phyloP scores from a whole-genome alignment of 2,113 vertebrate genomes.

The Globicephala melas region DNA sequence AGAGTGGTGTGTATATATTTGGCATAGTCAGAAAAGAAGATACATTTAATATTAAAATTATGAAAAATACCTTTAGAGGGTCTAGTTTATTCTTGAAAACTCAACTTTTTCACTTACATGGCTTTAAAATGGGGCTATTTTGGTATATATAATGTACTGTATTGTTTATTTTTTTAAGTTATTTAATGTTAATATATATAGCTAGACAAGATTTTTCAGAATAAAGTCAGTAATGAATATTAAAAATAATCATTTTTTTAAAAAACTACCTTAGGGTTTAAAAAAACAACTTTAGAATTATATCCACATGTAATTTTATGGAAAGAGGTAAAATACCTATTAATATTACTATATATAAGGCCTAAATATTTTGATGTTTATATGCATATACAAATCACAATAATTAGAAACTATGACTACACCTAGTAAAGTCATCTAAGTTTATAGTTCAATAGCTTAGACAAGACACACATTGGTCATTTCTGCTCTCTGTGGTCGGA shows the following conservation, averaged over 20 bases:
- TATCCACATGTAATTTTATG: constrained; percentile 42
- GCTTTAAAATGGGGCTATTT: constrained; percentile 58
- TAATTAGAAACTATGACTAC: neutral
- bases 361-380: constrained; percentile 50
- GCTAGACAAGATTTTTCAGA: constrained; percentile 56
- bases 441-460: neutral
- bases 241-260: constrained; percentile 44
- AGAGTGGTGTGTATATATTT: constrained; percentile 33
- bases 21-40: constrained; percentile 20
- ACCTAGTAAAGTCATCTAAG: neutral
- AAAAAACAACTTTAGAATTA: constrained; percentile 30
- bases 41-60: constrained; percentile 46
- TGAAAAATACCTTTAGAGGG: constrained; percentile 3
- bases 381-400: neutral
- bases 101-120: constrained; percentile 38
- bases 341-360: neutral
- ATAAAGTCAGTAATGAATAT: constrained; percentile 41
- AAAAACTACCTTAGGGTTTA: neutral
- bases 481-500: neutral
- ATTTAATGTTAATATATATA: constrained; percentile 56
- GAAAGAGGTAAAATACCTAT: constrained; percentile 31
- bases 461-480: neutral
- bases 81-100: constrained; percentile 50
- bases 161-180: constrained; percentile 67
- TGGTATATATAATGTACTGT: constrained; percentile 46